Conservation (phyloP, 2,797 vertebrate genomes). For the Bothrops alternatus region DNA sequence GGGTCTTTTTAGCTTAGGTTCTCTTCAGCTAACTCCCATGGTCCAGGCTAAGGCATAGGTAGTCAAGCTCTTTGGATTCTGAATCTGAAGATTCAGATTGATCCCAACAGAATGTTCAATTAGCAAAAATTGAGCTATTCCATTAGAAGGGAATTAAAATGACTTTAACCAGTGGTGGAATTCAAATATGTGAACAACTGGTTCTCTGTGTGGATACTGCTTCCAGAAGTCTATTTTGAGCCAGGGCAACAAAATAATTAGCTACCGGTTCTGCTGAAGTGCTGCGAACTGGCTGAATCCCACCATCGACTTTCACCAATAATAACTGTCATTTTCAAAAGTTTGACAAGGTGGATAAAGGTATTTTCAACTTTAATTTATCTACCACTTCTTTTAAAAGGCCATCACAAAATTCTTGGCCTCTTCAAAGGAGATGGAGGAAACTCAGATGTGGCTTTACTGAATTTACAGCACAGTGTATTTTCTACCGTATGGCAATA, state of each 20-base stretch:
- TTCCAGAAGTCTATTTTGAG: no score
- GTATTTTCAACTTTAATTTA: not conserved
- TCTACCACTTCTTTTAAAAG: slow-evolving; percentile 24
- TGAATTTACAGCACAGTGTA: slow-evolving; percentile 18
- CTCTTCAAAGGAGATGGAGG: slow-evolving; percentile 41
- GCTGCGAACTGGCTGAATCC: no score
- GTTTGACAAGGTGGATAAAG: not conserved
- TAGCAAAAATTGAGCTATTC: not conserved
- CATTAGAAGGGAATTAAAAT: not conserved
- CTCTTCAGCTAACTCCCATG: no score
- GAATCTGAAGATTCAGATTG: not conserved
- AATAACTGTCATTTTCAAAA: not conserved
- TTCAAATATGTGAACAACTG: no score
- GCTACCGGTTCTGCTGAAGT: no score
- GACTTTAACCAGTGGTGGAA: not conserved
- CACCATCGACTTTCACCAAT: not conserved
- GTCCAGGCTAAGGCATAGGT: not conserved
- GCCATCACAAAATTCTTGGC: slow-evolving; percentile 30
- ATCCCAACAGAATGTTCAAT: not conserved
- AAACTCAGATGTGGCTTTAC: slow-evolving; percentile 46
- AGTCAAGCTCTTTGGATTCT: not conserved
- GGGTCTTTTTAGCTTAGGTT: no score
- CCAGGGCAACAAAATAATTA: no score
- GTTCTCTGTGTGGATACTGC: no score
- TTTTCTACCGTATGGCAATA: slow-evolving; percentile 30